Percentiles rank a stretch among this genome's conserved stretches.
phyloP scores from a whole-genome alignment of 1,140 invertebrate genomes.

The Drosophila oshimai region DNA sequence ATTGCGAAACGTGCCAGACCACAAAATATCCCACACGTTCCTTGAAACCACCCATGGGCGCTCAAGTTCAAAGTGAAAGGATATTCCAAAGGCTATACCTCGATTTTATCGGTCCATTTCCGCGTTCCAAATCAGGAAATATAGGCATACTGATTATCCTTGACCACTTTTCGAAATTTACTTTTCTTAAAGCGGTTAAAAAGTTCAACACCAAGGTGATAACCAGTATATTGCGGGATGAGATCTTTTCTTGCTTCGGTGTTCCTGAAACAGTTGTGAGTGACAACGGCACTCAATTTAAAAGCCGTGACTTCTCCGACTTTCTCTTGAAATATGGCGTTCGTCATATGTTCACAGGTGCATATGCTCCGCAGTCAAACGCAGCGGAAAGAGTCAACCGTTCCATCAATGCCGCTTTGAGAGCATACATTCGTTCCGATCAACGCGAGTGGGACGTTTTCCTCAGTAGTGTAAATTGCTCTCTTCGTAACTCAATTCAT shows the following conservation, averaged over 20 bases:
- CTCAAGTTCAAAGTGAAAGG: background rate
- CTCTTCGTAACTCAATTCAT: background rate
- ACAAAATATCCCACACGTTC: background rate
- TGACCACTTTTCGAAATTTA: background rate
- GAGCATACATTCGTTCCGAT: background rate
- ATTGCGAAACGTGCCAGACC: background rate
- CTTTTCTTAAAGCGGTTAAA: background rate
- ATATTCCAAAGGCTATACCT: background rate
- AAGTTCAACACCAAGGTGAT: background rate
- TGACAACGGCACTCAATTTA: background rate
- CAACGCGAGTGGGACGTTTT: slow-evolving; percentile 5
- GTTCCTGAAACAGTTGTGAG: background rate
- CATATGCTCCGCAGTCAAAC: too few relatives aligned
- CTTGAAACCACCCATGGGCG: background rate
- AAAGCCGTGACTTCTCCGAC: background rate
- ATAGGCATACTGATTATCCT: background rate
- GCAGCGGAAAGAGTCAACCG: too few relatives aligned
- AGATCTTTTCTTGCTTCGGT: background rate
- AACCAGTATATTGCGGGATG: background rate
- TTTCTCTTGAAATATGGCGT: background rate
- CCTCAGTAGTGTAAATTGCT: slow-evolving; percentile 4
- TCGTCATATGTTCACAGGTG: background rate
- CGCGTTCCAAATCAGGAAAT: background rate
- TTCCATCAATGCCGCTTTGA: too few relatives aligned
- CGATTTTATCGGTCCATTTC: background rate